A percentile compares a stretch with the other conserved stretches of the same genome.
These are phyloP conservation scores for Neogale vison DNA, from an alignment of 2,113 vertebrate genomes.

Conservation along the genomic window DNA sequence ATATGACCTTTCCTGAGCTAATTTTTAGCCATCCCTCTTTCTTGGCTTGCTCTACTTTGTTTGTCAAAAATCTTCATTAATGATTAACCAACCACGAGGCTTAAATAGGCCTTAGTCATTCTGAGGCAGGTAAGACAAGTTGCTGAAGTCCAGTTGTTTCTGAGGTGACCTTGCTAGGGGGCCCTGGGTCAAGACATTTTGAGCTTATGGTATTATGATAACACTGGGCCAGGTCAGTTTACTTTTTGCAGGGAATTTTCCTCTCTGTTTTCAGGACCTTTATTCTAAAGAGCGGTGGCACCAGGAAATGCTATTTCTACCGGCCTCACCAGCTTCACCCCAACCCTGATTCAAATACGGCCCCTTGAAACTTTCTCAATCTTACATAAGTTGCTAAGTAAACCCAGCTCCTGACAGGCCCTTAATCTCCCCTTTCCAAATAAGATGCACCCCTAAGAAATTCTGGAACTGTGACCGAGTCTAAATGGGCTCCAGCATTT, in stretches of 20 bases:
- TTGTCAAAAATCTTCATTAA: constrained; percentile 82
- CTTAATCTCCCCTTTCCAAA: neutral
- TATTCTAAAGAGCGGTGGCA: neutral
- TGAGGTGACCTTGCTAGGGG: constrained; percentile 80
- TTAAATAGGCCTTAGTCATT: constrained; percentile 83
- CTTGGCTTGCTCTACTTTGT: constrained; percentile 73
- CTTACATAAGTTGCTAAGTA: neutral
- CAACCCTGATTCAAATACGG: neutral
- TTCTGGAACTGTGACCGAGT: neutral
- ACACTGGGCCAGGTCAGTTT: constrained; percentile 8
- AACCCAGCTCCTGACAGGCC: neutral
- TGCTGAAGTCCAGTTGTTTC: constrained; percentile 77
- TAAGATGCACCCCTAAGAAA: neutral
- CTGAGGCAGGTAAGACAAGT: constrained; percentile 75
- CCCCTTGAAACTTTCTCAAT: neutral
- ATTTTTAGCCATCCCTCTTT: constrained; percentile 65
- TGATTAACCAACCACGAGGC: constrained; percentile 80
- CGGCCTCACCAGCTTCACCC: neutral
- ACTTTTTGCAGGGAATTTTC: constrained; percentile 26
- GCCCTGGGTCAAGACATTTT: constrained; percentile 72
- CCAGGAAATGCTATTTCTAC: neutral
- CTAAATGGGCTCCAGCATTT: neutral
- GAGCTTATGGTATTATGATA: constrained; percentile 68
- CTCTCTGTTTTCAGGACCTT: constrained; percentile 40
- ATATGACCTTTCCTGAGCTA: constrained; percentile 56